Evolutionary conservation across 2,113 vertebrate genomes (phyloP).

Genomic region (Alouatta palliata): DNA sequence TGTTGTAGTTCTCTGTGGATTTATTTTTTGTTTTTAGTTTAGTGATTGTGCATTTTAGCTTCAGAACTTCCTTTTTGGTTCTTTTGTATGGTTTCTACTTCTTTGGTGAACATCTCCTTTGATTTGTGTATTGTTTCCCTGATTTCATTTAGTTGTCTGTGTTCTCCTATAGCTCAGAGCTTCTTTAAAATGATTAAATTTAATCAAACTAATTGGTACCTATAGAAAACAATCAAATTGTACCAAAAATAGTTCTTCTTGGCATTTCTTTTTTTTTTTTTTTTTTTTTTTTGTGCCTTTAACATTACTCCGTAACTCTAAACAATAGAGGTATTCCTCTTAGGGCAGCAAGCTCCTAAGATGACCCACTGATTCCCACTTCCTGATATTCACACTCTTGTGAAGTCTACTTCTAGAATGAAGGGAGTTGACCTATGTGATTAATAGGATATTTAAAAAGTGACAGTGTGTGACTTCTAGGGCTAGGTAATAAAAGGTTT

Average conservation of each 20-base stretch:
- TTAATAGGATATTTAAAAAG: neutral
- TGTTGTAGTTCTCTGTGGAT: neutral
- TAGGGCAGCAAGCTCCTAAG: neutral
- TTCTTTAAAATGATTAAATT: neutral
- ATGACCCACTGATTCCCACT: neutral
- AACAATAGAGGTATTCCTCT: neutral
- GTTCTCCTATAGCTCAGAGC: neutral
- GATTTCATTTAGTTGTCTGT: neutral
- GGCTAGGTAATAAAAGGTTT: neutral
- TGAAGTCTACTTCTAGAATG: neutral
- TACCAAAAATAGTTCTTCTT: neutral
- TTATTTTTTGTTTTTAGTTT: neutral
- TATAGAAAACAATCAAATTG: neutral
- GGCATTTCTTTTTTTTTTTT: neutral
- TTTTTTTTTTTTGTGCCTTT: neutral
- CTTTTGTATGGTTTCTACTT: neutral
- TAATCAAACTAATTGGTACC: neutral
- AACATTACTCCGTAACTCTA: neutral
- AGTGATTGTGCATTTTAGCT: neutral
- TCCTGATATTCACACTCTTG: neutral
- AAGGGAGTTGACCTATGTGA: neutral
- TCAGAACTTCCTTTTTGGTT: neutral
- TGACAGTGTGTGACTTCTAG: neutral
- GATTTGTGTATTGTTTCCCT: neutral
- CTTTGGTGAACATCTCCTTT: neutral